Conservation (phyloP, 2,797 vertebrate species). For the Bufotes viridis region DNA sequence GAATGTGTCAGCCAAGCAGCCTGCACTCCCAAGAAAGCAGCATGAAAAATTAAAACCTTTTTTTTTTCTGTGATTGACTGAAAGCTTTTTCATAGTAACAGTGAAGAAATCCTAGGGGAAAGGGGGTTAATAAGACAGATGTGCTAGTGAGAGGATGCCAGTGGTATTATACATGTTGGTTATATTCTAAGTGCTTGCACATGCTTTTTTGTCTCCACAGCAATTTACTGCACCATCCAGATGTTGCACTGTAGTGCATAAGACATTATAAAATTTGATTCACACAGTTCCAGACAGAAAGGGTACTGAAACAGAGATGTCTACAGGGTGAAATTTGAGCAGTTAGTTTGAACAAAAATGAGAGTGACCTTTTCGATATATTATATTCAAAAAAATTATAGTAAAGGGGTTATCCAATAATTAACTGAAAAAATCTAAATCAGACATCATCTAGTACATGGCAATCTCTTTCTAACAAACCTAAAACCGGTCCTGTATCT, state of each 20-base stretch:
- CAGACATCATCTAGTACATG: no score
- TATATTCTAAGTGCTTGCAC: background rate
- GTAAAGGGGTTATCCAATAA: no score
- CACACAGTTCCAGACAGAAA: background rate
- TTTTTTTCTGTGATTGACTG: conserved; percentile 40
- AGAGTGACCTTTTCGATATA: no score
- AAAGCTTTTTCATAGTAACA: conserved; percentile 24
- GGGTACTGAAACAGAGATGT: background rate
- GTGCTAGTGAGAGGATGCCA: background rate
- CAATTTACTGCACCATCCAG: background rate
- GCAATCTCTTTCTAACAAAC: no score
- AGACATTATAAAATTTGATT: no score
- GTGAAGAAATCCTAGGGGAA: background rate
- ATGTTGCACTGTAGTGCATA: no score
- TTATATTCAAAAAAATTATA: no score
- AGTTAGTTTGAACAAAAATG: no score
- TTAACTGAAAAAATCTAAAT: no score
- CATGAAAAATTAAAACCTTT: conserved; percentile 53
- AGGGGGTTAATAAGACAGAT: conserved; percentile 1
- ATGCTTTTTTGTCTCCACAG: background rate
- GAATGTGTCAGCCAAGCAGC: conserved; percentile 47
- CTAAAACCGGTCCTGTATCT: no score
- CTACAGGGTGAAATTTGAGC: no score
- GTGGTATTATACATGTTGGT: no score
- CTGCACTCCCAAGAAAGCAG: conserved; percentile 4